phyloP scores from a whole-genome alignment of 1,140 invertebrate genomes.

The Pseudachorutes palmiensis region DNA sequence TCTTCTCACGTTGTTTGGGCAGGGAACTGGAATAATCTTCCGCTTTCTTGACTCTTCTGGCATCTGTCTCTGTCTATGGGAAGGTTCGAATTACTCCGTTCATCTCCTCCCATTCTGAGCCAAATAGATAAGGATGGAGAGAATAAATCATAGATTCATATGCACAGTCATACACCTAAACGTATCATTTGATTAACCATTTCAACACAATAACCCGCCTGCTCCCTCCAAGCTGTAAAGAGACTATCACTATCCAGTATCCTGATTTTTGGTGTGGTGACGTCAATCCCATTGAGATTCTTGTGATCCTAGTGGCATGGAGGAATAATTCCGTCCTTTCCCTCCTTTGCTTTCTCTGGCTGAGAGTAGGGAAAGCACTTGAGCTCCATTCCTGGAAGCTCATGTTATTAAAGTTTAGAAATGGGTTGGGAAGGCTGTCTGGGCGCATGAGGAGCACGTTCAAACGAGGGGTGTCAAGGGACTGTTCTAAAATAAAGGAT shows the following conservation, averaged over 20 bases:
- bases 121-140: not conserved
- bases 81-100: too few relatives aligned
- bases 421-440: not conserved
- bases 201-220: not conserved
- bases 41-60: not conserved
- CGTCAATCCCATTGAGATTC: not conserved
- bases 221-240: not conserved
- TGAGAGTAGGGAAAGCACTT: not conserved
- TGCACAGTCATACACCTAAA: not conserved
- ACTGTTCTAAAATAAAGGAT: not conserved
- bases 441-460: not conserved
- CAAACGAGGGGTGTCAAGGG: not conserved
- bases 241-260: not conserved
- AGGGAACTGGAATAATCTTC: not conserved
- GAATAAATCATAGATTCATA: not conserved
- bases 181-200: not conserved
- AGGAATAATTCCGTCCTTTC: not conserved
- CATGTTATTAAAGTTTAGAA: not conserved
- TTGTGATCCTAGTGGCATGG: not conserved
- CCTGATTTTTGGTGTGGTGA: not conserved
- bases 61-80: not conserved
- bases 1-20: not conserved
- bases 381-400: not conserved
- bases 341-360: not conserved
- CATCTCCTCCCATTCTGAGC: not conserved